Base-by-base conservation (phyloP, 2,113 vertebrate genomes). In the Halichoeres trimaculatus region DNA sequence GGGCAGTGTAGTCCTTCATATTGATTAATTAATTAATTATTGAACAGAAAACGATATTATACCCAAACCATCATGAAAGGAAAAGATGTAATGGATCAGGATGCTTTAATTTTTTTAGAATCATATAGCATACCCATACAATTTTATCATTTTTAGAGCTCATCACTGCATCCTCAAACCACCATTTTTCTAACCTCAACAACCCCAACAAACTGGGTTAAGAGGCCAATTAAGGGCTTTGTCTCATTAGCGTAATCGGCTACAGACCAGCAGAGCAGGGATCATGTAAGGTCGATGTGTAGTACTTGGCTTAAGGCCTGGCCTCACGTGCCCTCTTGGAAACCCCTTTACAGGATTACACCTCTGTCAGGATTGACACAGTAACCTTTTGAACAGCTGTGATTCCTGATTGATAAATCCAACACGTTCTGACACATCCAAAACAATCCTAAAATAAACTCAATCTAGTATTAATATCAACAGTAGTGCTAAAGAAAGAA, bases 211-310 rank as follows among this genome's bases (percentile, higher is more conserved):
- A 88, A 87, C 36, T 86, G 80, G 87, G 83, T 88, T 78, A 88
- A 84, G 54, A 65, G 55, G 23, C 75, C 81, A 86, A 86, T 91
- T 86, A 86, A 78, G 55, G 64, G 72, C 63, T 85, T 80, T 73
- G 62, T 80, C 73, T 86, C 80, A 86, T 88, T 84, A 84, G 71
- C 63, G 58, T 85, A 87, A 87, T 82, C 26, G 8, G 80, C 68
- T 70, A 48, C 65, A 66, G 72, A 66, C n/a, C 35, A 57, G 41
- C 14, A 76, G 57, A 73, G 38, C 51, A 23, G 34, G 59, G 58
- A 54, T 68, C 59, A 75, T 59, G 60, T 70, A 80, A 78, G 62
- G 57, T 35, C 19, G 0, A 65, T 70, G 70, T 73, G 76, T 70
- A 76, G 78, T 63, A 53, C 64, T 17, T 72, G 59, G 52, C 78